Evolutionary conservation across 2,797 vertebrate genomes (phyloP).

Genomic region (Micrastur ruficollis): DNA sequence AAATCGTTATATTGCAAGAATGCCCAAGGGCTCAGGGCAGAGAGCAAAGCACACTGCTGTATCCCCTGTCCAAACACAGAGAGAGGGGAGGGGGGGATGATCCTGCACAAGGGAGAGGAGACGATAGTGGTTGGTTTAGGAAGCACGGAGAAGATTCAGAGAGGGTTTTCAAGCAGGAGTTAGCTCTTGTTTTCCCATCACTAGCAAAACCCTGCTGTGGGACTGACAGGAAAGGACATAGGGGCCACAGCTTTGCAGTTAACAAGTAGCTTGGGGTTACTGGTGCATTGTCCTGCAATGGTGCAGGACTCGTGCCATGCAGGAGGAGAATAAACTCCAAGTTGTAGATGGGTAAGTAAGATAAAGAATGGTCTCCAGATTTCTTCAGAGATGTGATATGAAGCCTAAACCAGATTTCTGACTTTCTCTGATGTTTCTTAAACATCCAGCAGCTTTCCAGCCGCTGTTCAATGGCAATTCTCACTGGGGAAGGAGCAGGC

Average conservation of each 20-base stretch:
- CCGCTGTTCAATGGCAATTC: background rate
- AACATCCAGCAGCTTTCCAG: background rate
- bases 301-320: background rate
- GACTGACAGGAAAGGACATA: background rate
- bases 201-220: background rate
- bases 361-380: background rate
- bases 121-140: background rate
- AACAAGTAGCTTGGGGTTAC: background rate
- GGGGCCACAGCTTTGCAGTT: rapidly evolving
- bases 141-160: background rate
- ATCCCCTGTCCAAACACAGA: background rate
- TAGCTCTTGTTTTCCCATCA: background rate
- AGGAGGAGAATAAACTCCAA: background rate
- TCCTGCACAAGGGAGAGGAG: background rate
- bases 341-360: background rate
- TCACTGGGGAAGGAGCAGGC: background rate
- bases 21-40: background rate
- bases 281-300: background rate
- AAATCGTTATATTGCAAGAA: background rate
- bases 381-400: background rate
- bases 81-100: too few relatives aligned
- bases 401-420: background rate
- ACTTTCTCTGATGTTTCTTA: background rate
- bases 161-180: background rate
- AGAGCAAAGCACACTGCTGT: background rate